phyloP scores from a whole-genome alignment of 1,140 invertebrate species.

The Orussus abietinus region DNA sequence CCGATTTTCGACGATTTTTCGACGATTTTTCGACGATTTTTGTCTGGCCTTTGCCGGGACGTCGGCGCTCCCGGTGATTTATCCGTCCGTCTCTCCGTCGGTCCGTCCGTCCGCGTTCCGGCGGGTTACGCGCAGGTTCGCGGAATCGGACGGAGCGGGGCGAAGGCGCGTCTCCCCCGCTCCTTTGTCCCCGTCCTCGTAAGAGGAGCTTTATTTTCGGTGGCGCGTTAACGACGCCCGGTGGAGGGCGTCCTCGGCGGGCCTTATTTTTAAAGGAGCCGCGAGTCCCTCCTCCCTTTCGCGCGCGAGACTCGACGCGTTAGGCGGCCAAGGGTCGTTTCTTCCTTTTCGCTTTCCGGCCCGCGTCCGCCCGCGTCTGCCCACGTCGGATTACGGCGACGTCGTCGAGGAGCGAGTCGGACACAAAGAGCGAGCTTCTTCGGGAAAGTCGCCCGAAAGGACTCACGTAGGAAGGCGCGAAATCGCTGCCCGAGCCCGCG shows the following conservation, averaged over 20 bases:
- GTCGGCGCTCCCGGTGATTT: slow-evolving; percentile 32
- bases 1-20: too few species aligned
- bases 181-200: too few species aligned
- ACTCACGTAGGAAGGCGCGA: too few species aligned
- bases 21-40: slow-evolving; percentile 40
- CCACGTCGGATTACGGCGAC: background rate
- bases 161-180: too few species aligned
- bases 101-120: slow-evolving; percentile 15
- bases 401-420: too few species aligned
- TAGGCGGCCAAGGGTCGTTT: slow-evolving; percentile 5
- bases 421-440: too few species aligned
- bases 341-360: slow-evolving; percentile 12
- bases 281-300: background rate
- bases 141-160: slow-evolving; percentile 4
- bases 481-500: too few species aligned
- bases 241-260: too few species aligned
- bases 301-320: slow-evolving; percentile 6
- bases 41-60: slow-evolving; percentile 32
- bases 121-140: background rate
- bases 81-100: slow-evolving; percentile 25
- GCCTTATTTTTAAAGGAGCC: too few species aligned
- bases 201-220: too few species aligned
- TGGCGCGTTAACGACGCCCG: too few species aligned
- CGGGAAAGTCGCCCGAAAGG: too few species aligned
- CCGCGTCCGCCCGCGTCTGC: background rate